Base-by-base conservation (phyloP, 2,113 vertebrate genomes). In the Psophia crepitans region DNA sequence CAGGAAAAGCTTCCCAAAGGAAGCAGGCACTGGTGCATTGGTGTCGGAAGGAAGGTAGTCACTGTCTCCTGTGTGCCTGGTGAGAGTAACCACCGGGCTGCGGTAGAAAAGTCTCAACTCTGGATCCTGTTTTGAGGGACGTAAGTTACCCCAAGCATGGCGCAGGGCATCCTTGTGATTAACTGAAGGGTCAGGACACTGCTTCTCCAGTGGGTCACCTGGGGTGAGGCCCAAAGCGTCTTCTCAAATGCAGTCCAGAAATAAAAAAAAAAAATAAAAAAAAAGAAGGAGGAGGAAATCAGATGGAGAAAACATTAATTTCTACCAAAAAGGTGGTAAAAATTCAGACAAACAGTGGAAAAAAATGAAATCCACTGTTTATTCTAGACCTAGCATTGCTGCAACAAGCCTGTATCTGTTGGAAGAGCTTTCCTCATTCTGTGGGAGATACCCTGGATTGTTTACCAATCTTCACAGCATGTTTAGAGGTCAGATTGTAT, bases 401-500 rank as follows among this genome's bases (percentile, higher is more conserved):
- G 73, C 74, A 92, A 89, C 37, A 76, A 61, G 75, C 21, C 48
- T 69, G 12, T 44, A 49, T 77, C 43, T 87, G 11, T 57, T 90
- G 37, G 57, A 76, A 92, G 39, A 91, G 53, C 33, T 73, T 64
- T 93, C 44, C 17, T 74, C 60, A 35, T 49, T 48, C 54, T 39
- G 16, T 44, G 61, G 68, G 78, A 85, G 57, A 80, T 79, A 75
- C 15, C 14, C 65, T 82, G 82, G 49, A 35, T 37, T 94, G 63
- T 91, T 94, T 79, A 71, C 57, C 35, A 14, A 24, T 64, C 61
- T 74, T 84, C 81, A 58, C 48, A n/a, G 71, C 11, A 14, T 23
- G 53, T 85, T 88, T 74, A 48, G 69, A 90, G 53, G 88, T 89
- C 86, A 91, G 84, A 76, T 82, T 39, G 28, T 80, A 63, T 94